Percentiles rank a stretch among this genome's conserved stretches.
phyloP scores from a whole-genome alignment of 2,797 vertebrate genomes.

The Taeniopygia guttata region DNA sequence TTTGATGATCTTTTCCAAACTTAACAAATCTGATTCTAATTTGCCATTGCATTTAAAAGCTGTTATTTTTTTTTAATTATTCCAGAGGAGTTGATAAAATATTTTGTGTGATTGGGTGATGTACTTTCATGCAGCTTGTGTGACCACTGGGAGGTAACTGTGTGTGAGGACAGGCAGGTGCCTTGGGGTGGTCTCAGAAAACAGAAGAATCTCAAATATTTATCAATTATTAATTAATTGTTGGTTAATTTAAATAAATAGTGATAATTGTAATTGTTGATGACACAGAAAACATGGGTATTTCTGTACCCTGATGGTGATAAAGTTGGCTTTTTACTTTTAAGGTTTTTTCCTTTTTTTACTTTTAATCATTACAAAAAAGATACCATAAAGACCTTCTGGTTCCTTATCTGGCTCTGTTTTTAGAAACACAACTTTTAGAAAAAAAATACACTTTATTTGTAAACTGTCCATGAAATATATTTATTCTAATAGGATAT shows the following conservation, averaged over 20 bases:
- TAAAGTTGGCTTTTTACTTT: background rate
- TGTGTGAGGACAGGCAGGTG: background rate
- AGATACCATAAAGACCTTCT: background rate
- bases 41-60: background rate
- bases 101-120: background rate
- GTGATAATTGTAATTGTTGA: background rate
- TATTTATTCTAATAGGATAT: background rate
- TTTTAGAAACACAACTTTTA: background rate
- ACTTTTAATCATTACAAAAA: background rate
- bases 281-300: background rate
- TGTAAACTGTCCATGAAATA: background rate
- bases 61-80: background rate
- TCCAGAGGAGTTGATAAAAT: background rate
- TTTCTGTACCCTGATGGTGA: accelerated
- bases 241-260: background rate
- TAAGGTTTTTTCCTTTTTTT: no score
- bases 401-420: background rate
- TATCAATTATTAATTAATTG: background rate
- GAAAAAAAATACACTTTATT: background rate
- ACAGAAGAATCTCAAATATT: background rate
- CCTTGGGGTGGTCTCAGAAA: background rate
- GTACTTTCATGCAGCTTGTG: background rate
- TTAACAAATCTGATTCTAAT: no score
- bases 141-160: no score
- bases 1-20: background rate